Conservation (phyloP, 2,113 vertebrate genomes). For the Chrysochloris asiatica region DNA sequence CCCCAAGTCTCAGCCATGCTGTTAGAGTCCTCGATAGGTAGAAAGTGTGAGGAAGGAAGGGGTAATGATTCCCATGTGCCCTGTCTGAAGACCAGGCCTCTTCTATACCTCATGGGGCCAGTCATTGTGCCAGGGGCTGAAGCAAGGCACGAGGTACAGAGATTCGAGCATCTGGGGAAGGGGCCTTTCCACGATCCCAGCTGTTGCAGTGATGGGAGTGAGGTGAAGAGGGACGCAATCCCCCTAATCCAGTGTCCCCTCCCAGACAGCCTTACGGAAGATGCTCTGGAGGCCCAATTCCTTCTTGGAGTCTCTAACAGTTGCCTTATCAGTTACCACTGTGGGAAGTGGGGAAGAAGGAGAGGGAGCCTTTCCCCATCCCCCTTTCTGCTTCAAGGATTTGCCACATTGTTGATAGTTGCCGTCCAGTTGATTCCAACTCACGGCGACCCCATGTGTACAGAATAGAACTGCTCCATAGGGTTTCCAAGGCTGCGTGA, state of each 20-base stretch:
- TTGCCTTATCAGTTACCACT: not conserved
- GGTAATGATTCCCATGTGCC: not conserved
- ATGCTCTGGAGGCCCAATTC: not conserved
- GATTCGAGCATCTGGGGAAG: not conserved
- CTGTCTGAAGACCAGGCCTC: not conserved
- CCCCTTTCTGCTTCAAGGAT: not conserved
- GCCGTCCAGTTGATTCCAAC: not conserved
- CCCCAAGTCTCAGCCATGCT: not conserved
- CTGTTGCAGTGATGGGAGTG: not conserved
- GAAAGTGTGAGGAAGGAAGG: not conserved
- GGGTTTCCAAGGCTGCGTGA: not conserved
- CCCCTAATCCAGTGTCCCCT: not conserved
- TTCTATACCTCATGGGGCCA: not conserved
- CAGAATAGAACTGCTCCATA: not conserved
- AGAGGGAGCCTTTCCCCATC: not conserved
- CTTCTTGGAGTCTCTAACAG: not conserved
- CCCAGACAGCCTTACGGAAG: not conserved
- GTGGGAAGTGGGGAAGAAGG: not conserved
- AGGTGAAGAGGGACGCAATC: not conserved
- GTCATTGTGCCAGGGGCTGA: constrained; percentile 44
- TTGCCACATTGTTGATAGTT: too few relatives aligned
- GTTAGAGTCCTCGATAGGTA: not conserved
- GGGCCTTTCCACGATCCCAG: not conserved
- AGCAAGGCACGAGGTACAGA: constrained; percentile 54
- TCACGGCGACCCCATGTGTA: too few relatives aligned